Conservation (phyloP, 2,888 invertebrate genomes). For the Desoria tigrina region DNA sequence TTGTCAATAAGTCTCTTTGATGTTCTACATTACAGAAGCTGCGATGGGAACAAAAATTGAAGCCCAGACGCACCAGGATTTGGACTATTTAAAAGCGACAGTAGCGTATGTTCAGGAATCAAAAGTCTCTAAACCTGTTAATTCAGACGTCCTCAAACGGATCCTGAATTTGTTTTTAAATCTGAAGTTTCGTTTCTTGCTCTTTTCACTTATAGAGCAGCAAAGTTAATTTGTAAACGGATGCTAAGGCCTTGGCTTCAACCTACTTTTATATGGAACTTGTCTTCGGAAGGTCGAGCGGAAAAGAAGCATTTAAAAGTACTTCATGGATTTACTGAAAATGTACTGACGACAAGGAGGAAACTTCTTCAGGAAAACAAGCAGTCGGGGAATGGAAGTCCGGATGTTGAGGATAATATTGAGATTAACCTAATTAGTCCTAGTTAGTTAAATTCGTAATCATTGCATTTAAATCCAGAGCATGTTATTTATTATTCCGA, state of each 20-base stretch:
- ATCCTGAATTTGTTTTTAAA: neutral
- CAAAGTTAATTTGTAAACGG: slow-evolving; percentile 3
- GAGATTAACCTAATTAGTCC: neutral
- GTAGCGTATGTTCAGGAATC: slow-evolving; percentile 62
- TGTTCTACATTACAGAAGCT: slow-evolving; percentile 65
- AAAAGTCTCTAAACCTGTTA: too few relatives aligned
- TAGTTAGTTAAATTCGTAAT: neutral
- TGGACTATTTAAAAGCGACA: slow-evolving; percentile 66
- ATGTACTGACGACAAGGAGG: neutral
- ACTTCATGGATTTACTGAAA: slow-evolving; percentile 17
- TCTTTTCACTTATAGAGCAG: neutral
- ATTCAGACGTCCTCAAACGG: too few relatives aligned
- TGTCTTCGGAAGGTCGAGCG: slow-evolving; percentile 20
- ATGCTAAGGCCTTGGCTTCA: slow-evolving; percentile 33
- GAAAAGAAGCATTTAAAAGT: neutral
- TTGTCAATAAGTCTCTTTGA: too few relatives aligned
- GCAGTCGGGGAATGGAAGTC: neutral
- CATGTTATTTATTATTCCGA: too few relatives aligned
- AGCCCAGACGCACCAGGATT: slow-evolving; percentile 69
- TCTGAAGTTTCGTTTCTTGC: too few relatives aligned
- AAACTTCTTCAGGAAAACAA: neutral
- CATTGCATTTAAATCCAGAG: too few relatives aligned
- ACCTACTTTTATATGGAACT: slow-evolving; percentile 11
- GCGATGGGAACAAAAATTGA: slow-evolving; percentile 78
- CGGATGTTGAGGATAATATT: neutral